phyloP scores from a whole-genome alignment of 2,888 invertebrate species.

The Aradus depressus region DNA sequence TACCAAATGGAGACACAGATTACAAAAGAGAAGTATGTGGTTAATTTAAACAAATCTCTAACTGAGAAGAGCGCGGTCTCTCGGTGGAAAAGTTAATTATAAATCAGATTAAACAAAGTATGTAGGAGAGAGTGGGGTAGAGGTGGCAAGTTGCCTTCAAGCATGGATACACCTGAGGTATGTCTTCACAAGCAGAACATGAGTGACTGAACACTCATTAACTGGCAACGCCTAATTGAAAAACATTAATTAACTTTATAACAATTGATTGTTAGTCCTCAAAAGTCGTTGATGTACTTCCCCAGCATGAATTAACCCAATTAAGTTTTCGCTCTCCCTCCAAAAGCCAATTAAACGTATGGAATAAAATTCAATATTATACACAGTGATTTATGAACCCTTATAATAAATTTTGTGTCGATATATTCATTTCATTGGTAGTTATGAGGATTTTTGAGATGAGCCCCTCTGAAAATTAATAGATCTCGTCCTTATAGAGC shows the following conservation, averaged over 20 bases:
- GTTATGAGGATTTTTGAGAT: no score
- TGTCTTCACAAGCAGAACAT: background rate
- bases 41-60: no score
- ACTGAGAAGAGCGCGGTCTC: no score
- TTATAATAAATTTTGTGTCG: background rate
- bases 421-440: background rate
- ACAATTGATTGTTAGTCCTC: constrained; percentile 11
- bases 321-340: no score
- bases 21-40: no score
- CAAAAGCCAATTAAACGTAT: no score
- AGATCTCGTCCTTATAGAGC: no score
- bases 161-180: background rate
- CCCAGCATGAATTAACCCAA: background rate
- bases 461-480: no score
- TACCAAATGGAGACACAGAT: no score
- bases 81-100: constrained; percentile 16
- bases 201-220: constrained; percentile 5
- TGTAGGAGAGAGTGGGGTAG: constrained; percentile 10
- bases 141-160: background rate
- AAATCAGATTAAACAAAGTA: constrained; percentile 22
- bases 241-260: constrained; percentile 27
- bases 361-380: no score
- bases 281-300: background rate
- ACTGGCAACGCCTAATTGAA: no score
- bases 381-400: background rate